A percentile compares a stretch with the other conserved stretches of the same genome.
These are phyloP conservation scores for Cheilosia grossa DNA, from an alignment of 2,888 invertebrate genomes.

Conservation along the genomic window DNA sequence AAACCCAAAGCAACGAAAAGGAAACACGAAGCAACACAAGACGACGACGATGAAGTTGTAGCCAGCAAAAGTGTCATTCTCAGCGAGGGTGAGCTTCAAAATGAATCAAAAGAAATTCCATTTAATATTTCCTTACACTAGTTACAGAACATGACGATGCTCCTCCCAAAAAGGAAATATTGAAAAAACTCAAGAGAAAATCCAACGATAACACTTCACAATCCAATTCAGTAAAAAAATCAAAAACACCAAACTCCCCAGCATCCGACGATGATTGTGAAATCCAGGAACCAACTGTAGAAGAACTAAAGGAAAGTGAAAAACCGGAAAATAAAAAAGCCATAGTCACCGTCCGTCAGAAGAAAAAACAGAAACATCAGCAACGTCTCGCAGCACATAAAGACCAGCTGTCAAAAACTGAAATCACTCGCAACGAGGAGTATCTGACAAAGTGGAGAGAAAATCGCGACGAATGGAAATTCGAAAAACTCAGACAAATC, in stretches of 20 bases:
- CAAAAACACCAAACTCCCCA: slow-evolving; percentile 69
- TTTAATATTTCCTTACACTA: neutral
- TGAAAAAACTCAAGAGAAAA: slow-evolving; percentile 49
- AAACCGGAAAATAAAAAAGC: slow-evolving; percentile 81
- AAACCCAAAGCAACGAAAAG: slow-evolving; percentile 78
- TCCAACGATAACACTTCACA: neutral
- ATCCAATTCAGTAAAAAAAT: slow-evolving; percentile 62
- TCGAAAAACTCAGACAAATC: slow-evolving; percentile 90
- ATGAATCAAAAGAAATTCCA: neutral
- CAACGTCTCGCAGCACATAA: slow-evolving; percentile 85
- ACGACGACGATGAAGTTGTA: slow-evolving; percentile 78
- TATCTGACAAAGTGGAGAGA: slow-evolving; percentile 91
- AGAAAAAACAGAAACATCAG: slow-evolving; percentile 87
- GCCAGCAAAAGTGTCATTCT: slow-evolving; percentile 80
- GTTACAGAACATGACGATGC: neutral
- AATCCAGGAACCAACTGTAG: slow-evolving; percentile 79
- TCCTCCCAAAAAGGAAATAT: slow-evolving; percentile 37
- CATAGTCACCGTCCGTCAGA: slow-evolving; percentile 86
- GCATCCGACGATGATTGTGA: slow-evolving; percentile 80
- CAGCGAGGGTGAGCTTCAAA: slow-evolving; percentile 67
- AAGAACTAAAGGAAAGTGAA: slow-evolving; percentile 80
- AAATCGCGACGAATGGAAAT: slow-evolving; percentile 89
- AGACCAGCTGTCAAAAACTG: slow-evolving; percentile 84
- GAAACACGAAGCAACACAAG: slow-evolving; percentile 70
- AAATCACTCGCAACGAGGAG: slow-evolving; percentile 86